phyloP scores from a whole-genome alignment of 2,113 vertebrate genomes.

The Anguilla rostrata region DNA sequence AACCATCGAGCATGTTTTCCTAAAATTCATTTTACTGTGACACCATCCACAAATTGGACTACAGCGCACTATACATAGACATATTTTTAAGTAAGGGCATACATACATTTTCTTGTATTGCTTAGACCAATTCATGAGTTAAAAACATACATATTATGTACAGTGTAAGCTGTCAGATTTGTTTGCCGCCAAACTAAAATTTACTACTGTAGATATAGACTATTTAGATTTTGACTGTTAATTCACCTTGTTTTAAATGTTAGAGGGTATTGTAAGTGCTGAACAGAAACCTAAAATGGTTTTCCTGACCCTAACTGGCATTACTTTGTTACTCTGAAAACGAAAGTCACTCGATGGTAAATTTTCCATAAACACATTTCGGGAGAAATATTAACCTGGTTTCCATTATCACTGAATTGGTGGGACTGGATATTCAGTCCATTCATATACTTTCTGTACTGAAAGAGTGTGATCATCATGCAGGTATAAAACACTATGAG shows the following conservation, averaged over 20 bases:
- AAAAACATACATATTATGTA: neutral
- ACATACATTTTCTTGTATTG: neutral
- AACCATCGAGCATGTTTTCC: neutral
- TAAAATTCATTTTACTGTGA: neutral
- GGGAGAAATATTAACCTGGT: neutral
- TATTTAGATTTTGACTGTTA: neutral
- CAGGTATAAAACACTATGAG: too few species aligned
- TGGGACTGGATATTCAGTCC: too few species aligned
- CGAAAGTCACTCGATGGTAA: neutral
- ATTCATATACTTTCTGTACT: too few species aligned
- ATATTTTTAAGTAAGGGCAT: neutral
- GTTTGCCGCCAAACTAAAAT: neutral
- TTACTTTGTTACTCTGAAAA: neutral
- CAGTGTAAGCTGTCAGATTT: neutral
- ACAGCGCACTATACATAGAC: neutral
- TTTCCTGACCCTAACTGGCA: neutral
- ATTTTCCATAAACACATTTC: neutral
- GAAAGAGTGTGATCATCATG: too few species aligned
- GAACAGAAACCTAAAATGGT: neutral
- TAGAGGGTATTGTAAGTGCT: constrained; percentile 26
- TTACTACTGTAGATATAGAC: neutral
- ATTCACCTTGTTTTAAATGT: neutral
- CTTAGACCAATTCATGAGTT: constrained; percentile 5
- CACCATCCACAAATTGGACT: neutral
- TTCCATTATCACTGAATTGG: too few species aligned